Evolutionary conservation across 2,113 vertebrate genomes (phyloP).

Genomic region (Protobothrops flavoviridis): DNA sequence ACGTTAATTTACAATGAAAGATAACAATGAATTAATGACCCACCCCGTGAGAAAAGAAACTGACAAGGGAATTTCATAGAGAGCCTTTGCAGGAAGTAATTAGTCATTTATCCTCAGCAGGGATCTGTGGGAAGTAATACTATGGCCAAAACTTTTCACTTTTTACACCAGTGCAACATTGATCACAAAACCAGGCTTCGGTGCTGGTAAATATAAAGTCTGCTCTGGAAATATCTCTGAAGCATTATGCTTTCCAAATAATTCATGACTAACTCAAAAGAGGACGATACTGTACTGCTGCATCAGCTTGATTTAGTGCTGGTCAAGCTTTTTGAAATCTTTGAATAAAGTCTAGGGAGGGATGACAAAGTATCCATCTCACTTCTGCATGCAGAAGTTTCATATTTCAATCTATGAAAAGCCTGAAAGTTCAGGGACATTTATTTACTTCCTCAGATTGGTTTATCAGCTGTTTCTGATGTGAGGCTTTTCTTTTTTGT

Average conservation of each 20-base stretch:
- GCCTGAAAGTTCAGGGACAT: background rate
- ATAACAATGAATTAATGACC: background rate
- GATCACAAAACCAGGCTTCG: background rate
- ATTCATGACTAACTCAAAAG: background rate
- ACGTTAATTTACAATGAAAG: background rate
- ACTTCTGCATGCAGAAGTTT: background rate
- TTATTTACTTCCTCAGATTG: background rate
- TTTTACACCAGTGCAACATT: background rate
- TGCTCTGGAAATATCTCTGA: background rate
- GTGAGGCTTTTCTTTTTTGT: background rate
- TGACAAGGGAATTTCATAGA: background rate
- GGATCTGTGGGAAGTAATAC: background rate
- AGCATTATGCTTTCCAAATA: background rate
- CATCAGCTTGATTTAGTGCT: conserved; percentile 11
- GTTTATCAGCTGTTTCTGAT: conserved; percentile 6
- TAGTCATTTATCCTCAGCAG: background rate
- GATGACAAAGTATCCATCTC: conserved; percentile 9
- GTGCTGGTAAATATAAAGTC: background rate
- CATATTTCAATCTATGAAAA: background rate
- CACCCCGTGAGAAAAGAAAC: background rate
- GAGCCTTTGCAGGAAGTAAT: background rate
- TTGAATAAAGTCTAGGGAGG: background rate
- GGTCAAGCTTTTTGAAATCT: background rate
- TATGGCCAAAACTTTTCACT: background rate
- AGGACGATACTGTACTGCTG: background rate